These are phyloP conservation scores for Ectropis grisescens DNA, from an alignment of 1,140 invertebrate genomes.

Conservation along the genomic window DNA sequence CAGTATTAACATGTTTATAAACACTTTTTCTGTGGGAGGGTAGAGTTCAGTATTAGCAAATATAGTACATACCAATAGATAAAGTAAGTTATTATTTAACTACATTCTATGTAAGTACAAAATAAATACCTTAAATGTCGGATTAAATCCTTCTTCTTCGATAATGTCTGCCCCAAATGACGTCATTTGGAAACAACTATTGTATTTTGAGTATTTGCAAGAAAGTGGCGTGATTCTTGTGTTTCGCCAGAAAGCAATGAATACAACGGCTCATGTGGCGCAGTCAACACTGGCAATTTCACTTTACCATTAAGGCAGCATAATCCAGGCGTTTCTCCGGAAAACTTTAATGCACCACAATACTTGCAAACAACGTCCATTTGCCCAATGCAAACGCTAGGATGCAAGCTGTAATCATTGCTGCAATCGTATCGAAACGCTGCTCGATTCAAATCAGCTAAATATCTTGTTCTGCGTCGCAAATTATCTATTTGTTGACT, in stretches of 20 bases:
- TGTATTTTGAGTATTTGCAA: constrained; percentile 26
- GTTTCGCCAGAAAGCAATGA: constrained; percentile 21
- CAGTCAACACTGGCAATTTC: constrained; percentile 17
- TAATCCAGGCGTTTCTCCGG: constrained; percentile 34
- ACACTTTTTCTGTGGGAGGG: too few species aligned
- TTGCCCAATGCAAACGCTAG: constrained; percentile 19
- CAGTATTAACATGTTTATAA: constrained; percentile 20
- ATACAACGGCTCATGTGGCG: constrained; percentile 19
- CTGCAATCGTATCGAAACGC: constrained; percentile 32
- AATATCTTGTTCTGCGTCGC: constrained; percentile 30
- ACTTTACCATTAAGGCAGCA: constrained; percentile 20
- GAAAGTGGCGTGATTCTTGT: constrained; percentile 23
- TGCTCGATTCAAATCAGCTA: constrained; percentile 26
- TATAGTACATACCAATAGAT: constrained; percentile 13
- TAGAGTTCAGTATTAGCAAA: constrained; percentile 13
- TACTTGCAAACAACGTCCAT: constrained; percentile 25
- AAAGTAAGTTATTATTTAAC: constrained; percentile 12
- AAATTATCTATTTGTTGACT: constrained; percentile 30
- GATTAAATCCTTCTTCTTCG: constrained; percentile 21
- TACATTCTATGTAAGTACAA: constrained; percentile 11
- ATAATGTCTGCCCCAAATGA: constrained; percentile 24
- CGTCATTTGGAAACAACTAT: constrained; percentile 24
- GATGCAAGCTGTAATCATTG: constrained; percentile 38
- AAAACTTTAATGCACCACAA: constrained; percentile 34
- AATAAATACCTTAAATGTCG: constrained; percentile 17